Evolutionary conservation across 2,888 invertebrate species (phyloP).

Genomic region (Andrena minutula): DNA sequence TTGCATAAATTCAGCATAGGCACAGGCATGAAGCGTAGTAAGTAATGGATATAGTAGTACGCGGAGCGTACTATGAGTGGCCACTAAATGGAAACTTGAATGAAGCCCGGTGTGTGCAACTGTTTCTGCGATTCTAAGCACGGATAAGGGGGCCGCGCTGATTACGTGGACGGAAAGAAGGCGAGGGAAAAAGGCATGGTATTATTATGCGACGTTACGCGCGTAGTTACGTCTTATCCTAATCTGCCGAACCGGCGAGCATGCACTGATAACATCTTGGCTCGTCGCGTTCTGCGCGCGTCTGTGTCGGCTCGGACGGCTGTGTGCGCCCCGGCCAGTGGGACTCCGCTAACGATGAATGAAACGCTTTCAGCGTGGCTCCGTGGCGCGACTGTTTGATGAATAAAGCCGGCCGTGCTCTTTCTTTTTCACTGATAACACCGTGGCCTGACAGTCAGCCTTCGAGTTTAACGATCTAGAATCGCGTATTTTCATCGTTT

Average conservation of each 20-base stretch:
- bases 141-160: constrained; percentile 73
- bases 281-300: constrained; percentile 19
- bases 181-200: constrained; percentile 35
- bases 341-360: constrained; percentile 41
- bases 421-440: neutral
- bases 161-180: constrained; percentile 70
- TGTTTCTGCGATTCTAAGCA: constrained; percentile 72
- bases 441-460: neutral
- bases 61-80: constrained; percentile 71
- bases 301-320: constrained; percentile 21
- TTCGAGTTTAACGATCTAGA: neutral
- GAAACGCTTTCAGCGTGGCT: constrained; percentile 50
- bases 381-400: constrained; percentile 9
- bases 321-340: constrained; percentile 4
- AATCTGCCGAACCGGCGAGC: constrained; percentile 55
- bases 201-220: constrained; percentile 64
- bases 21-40: constrained; percentile 70
- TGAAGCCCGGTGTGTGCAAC: constrained; percentile 70
- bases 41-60: constrained; percentile 71
- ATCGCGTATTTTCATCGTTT: neutral
- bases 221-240: constrained; percentile 53
- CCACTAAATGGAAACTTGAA: constrained; percentile 77
- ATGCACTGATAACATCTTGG: constrained; percentile 52
- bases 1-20: constrained; percentile 69
- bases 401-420: constrained; percentile 9